A percentile compares a stretch with the other conserved stretches of the same genome.
These are phyloP conservation scores for Ophion ellenae DNA, from an alignment of 2,888 invertebrate genomes.

Conservation along the genomic window DNA sequence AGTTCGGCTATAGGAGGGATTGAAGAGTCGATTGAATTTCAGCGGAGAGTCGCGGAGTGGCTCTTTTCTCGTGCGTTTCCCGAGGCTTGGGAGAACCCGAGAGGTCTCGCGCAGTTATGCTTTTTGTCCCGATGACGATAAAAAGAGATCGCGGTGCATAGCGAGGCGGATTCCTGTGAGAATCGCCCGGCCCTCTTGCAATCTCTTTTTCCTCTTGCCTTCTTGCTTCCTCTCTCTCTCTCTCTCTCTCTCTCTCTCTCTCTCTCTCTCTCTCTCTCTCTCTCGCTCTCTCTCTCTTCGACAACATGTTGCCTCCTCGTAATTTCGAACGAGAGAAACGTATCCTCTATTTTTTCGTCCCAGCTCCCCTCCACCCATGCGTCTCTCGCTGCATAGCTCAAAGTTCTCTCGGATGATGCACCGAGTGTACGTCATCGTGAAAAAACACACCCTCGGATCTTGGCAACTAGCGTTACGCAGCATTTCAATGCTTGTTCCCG, in stretches of 20 bases:
- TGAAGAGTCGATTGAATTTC: no score
- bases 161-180: conserved; percentile 75
- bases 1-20: no score
- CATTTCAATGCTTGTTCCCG: conserved; percentile 32
- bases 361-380: neutral
- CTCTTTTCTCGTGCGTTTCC: neutral
- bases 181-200: conserved; percentile 64
- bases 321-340: conserved; percentile 59
- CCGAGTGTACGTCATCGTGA: neutral
- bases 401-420: conserved; percentile 35
- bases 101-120: conserved; percentile 16
- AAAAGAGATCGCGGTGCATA: conserved; percentile 1
- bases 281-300: neutral
- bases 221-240: conserved; percentile 29
- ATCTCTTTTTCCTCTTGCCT: no score
- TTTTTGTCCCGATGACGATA: conserved; percentile 69
- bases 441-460: neutral
- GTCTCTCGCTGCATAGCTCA: conserved; percentile 21
- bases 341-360: conserved; percentile 2
- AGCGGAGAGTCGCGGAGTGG: neutral
- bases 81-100: conserved; percentile 21
- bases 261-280: conserved; percentile 4
- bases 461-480: conserved; percentile 39
- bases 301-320: conserved; percentile 40
- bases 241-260: neutral